These are phyloP conservation scores for Orthonevra nobilis DNA, from an alignment of 2,888 invertebrate species.

Conservation along the genomic window DNA sequence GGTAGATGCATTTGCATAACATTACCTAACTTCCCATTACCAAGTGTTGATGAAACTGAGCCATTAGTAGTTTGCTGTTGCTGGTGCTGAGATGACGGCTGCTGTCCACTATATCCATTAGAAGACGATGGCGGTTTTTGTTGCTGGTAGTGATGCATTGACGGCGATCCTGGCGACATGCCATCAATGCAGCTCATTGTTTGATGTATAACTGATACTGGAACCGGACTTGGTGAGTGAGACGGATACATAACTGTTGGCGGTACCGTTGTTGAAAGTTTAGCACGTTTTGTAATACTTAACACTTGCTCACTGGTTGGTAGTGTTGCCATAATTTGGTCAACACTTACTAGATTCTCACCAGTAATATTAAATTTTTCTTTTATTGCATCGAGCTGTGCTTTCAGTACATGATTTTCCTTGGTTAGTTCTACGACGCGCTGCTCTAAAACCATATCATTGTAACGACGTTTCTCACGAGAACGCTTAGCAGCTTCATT, in stretches of 20 bases:
- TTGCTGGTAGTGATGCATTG: conserved; percentile 47
- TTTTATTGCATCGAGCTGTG: conserved; percentile 94
- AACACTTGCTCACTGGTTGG: conserved; percentile 92
- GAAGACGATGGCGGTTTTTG: conserved; percentile 74
- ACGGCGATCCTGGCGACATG: conserved; percentile 48
- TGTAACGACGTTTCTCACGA: conserved; percentile 96
- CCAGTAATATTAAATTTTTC: conserved; percentile 96
- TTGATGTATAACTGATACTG: conserved; percentile 84
- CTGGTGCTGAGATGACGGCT: conserved; percentile 37
- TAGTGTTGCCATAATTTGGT: conserved; percentile 92
- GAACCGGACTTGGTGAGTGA: conserved; percentile 82
- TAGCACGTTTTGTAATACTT: conserved; percentile 88
- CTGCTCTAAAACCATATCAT: conserved; percentile 97
- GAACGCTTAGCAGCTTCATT: conserved; percentile 98
- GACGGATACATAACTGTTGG: conserved; percentile 83
- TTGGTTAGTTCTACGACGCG: conserved; percentile 96
- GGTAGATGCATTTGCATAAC: conserved; percentile 43
- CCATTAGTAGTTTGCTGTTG: conserved; percentile 25
- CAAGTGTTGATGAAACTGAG: conserved; percentile 12
- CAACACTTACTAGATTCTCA: conserved; percentile 91
- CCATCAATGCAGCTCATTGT: conserved; percentile 76
- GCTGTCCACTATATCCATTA: conserved; percentile 70
- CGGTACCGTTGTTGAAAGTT: conserved; percentile 80
- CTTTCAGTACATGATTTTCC: conserved; percentile 96
- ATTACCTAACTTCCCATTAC: conserved; percentile 18